phyloP scores from a whole-genome alignment of 2,797 vertebrate species.

The Craterocephalus amniculus region DNA sequence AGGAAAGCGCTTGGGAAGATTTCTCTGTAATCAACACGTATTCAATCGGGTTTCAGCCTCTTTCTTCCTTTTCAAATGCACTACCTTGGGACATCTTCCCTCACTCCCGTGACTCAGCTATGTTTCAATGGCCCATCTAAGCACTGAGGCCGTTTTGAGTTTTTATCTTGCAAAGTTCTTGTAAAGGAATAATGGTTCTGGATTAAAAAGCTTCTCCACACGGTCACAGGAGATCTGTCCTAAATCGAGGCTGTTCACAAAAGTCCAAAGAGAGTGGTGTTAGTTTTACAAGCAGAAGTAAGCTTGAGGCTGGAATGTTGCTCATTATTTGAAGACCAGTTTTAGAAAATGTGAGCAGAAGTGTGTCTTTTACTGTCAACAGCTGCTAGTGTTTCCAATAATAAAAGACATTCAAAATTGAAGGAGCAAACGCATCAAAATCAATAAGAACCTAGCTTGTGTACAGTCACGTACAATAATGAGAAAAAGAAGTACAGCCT shows the following conservation, averaged over 20 bases:
- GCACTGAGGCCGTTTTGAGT: conserved; percentile 59
- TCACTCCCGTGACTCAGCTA: conserved; percentile 70
- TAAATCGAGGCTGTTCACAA: conserved; percentile 66
- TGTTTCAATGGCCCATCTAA: conserved; percentile 69
- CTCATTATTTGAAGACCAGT: conserved; percentile 6
- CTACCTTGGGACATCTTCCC: conserved; percentile 77
- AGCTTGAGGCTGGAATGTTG: conserved; percentile 38
- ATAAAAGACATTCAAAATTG: neutral
- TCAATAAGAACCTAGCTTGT: neutral
- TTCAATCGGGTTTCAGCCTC: conserved; percentile 75
- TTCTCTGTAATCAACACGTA: conserved; percentile 81
- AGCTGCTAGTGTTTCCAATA: neutral
- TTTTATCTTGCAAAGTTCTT: conserved; percentile 74
- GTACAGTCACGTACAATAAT: too few species aligned
- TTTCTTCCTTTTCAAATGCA: conserved; percentile 75
- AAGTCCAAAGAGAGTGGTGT: conserved; percentile 44
- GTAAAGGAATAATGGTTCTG: conserved; percentile 72
- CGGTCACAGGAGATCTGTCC: conserved; percentile 74
- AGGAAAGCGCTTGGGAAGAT: conserved; percentile 80
- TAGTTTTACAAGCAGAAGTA: conserved; percentile 26
- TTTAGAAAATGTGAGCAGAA: conserved; percentile 19
- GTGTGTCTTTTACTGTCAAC: conserved; percentile 14
- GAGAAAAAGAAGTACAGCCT: too few species aligned
- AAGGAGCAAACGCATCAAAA: neutral
- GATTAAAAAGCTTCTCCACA: conserved; percentile 69